phyloP scores from a whole-genome alignment of 1,140 invertebrate species.

The roundworm (Caenorhabditis elegans) region DNA sequence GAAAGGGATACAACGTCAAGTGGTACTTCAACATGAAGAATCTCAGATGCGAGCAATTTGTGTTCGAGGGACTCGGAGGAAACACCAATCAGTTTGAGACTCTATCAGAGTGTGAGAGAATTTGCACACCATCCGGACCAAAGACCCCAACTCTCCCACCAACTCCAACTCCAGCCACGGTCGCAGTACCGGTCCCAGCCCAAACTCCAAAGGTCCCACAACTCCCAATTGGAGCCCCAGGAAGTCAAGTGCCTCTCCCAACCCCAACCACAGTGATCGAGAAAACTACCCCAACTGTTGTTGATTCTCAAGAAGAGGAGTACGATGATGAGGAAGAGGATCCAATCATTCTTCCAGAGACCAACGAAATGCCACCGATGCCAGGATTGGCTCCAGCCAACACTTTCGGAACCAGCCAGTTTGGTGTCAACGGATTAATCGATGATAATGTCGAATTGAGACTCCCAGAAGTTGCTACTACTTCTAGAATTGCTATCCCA shows the following conservation, averaged over 20 bases:
- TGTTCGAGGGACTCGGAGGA: slow-evolving; percentile 76
- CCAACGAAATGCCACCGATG: neutral
- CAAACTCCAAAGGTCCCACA: neutral
- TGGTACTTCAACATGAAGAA: slow-evolving; percentile 79
- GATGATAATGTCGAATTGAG: neutral
- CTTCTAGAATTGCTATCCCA: neutral
- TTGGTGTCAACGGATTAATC: neutral
- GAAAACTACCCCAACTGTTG: neutral
- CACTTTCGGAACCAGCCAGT: neutral
- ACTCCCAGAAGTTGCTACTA: neutral
- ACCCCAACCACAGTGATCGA: neutral
- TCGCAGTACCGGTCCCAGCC: slow-evolving; percentile 12
- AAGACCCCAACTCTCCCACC: neutral
- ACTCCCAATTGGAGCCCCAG: neutral
- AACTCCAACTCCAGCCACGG: neutral
- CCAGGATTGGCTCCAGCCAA: neutral
- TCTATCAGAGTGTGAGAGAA: slow-evolving; percentile 78
- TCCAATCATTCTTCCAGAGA: neutral
- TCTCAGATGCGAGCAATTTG: slow-evolving; percentile 77
- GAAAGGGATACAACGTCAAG: slow-evolving; percentile 67
- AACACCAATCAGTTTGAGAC: slow-evolving; percentile 87
- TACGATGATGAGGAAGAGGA: slow-evolving; percentile 9
- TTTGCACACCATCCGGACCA: slow-evolving; percentile 70
- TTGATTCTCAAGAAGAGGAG: neutral
- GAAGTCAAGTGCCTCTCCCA: neutral